These are phyloP conservation scores for Drosophila varians DNA, from an alignment of 1,140 invertebrate species.

Conservation along the genomic window DNA sequence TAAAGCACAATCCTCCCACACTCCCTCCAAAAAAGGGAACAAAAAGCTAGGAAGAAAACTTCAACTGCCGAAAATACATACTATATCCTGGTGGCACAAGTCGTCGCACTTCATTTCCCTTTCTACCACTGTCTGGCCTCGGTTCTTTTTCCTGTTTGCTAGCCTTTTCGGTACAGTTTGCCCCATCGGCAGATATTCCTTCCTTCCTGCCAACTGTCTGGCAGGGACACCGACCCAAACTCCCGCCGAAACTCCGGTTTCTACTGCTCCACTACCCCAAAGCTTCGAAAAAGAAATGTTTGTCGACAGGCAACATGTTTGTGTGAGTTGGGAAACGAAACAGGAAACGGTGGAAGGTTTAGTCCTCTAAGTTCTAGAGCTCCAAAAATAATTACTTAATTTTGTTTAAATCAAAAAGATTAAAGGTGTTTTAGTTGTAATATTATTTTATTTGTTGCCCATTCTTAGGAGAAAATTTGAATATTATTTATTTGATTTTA, in stretches of 20 bases:
- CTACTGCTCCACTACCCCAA: conserved; percentile 76
- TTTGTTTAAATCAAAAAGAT: neutral
- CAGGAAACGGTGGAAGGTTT: conserved; percentile 1
- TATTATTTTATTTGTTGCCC: conserved; percentile 3
- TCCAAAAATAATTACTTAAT: neutral
- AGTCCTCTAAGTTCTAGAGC: too few relatives aligned
- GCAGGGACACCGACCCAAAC: neutral
- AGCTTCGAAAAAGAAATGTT: conserved; percentile 41
- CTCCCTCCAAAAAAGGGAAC: conserved; percentile 22
- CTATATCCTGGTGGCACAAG: conserved; percentile 62
- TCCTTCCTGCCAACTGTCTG: conserved; percentile 28
- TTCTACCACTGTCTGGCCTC: conserved; percentile 65
- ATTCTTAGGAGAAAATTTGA: neutral
- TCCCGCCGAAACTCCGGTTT: conserved; percentile 4
- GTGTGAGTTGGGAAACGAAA: neutral
- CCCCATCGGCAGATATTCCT: conserved; percentile 17
- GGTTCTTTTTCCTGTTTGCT: conserved; percentile 6
- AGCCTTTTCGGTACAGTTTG: conserved; percentile 64
- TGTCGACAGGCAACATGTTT: conserved; percentile 1
- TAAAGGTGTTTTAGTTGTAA: neutral
- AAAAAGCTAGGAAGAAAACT: conserved; percentile 20
- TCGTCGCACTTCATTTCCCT: conserved; percentile 69
- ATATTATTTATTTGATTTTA: neutral
- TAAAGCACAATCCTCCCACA: conserved; percentile 9
- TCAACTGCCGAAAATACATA: conserved; percentile 44